These are phyloP conservation scores for Drosophila quinaria DNA, from an alignment of 2,888 invertebrate species.

Conservation along the genomic window DNA sequence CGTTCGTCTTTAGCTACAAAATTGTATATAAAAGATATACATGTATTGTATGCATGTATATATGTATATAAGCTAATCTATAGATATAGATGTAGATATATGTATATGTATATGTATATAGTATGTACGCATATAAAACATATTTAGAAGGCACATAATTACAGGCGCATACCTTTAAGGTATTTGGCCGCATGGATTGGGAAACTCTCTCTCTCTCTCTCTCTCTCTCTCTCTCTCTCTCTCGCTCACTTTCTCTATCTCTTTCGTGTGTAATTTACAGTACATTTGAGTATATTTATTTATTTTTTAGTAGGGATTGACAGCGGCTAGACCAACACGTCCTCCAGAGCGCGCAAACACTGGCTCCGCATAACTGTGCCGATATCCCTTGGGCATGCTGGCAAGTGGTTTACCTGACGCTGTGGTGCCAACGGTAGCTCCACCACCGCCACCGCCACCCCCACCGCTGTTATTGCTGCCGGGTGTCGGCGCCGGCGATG, in stretches of 20 bases:
- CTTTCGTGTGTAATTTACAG: slow-evolving; percentile 44
- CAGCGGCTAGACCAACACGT: slow-evolving; percentile 85
- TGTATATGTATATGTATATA: slow-evolving; percentile 33
- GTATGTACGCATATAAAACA: slow-evolving; percentile 52
- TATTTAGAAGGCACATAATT: slow-evolving; percentile 76
- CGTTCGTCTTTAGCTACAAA: slow-evolving; percentile 31
- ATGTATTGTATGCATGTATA: slow-evolving; percentile 34
- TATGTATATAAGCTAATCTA: slow-evolving; percentile 39
- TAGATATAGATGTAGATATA: slow-evolving; percentile 33
- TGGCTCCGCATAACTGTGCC: slow-evolving; percentile 86
- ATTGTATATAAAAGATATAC: slow-evolving; percentile 33
- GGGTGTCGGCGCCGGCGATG: slow-evolving; percentile 75
- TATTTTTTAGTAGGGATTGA: slow-evolving; percentile 83
- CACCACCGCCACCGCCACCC: slow-evolving; percentile 3
- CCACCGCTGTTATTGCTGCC: slow-evolving; percentile 26
- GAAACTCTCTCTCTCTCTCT: slow-evolving; percentile 11
- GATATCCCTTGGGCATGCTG: slow-evolving; percentile 85
- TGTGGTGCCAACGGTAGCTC: slow-evolving; percentile 41
- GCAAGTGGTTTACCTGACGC: slow-evolving; percentile 80
- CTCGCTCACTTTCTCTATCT: background rate
- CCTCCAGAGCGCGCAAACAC: slow-evolving; percentile 84
- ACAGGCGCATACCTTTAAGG: slow-evolving; percentile 59
- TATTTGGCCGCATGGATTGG: slow-evolving; percentile 50
- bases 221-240: background rate
- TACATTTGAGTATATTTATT: slow-evolving; percentile 28